Base-by-base conservation (phyloP, 2,113 vertebrate species). In the Nothobranchius kuhntae region DNA sequence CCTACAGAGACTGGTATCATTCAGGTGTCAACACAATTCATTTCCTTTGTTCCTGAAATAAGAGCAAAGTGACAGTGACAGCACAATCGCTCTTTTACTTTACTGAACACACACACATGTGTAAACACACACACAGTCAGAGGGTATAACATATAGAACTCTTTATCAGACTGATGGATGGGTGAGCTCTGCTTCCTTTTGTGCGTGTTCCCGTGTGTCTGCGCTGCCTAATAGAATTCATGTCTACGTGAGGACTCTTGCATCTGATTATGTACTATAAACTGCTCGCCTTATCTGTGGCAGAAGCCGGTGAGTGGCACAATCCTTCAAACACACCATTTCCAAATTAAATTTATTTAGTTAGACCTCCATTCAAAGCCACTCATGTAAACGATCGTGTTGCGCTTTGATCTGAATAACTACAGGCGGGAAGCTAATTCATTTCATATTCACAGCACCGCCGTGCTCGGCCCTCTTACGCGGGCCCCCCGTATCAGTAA, bases 321-420 rank as follows among this genome's bases (percentile, higher is more conserved):
- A 89, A 89, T 91, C 91, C 91, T 86, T 83, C 91, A 91, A 92
- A 92, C 89, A 91, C 85, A 90, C 82, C 86, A 82, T 86, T 88
- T 90, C 83, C 88, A 93, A 92, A 93, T 93, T 91, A 92, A 92
- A 92, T 93, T 93, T 91, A 94, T 93, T 93, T 93, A 93, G 92
- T 92, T 89, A 90, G 89, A 89, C 83, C 77, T 59, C 87, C 86
- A 90, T 91, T 93, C 86, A 91, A 87, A 91, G 78, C 84, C 91
- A 85, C 90, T 88, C 89, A 83, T 94, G 93, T 93, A 91, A 91
- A 91, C 92, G 91, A 93, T 93, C 91, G 85, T 93, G 92, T 93
- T 89, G 87, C 91, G 84, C 87, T 87, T 81, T 87, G 88, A 92
- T 93, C 90, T 91, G 91, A 93, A 93, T 91, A 91, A 91, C 89